Evolutionary conservation across 1,140 invertebrate species (phyloP).

Genomic region (Bombus turneri): DNA sequence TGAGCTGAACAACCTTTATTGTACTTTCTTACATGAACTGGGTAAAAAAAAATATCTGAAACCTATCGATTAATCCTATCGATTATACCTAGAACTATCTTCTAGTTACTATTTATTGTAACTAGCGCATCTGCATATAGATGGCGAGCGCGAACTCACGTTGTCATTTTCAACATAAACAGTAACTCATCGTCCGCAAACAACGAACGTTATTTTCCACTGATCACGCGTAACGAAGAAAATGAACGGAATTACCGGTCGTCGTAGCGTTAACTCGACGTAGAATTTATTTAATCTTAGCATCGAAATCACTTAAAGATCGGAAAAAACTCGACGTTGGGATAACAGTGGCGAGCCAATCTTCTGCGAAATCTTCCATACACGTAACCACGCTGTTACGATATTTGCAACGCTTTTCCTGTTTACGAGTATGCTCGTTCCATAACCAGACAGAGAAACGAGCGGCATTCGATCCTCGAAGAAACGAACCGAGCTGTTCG

Average conservation of each 20-base stretch:
- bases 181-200: no score
- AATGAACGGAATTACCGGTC: neutral
- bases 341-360: conserved; percentile 39
- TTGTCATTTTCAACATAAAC: no score
- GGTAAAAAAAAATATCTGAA: no score
- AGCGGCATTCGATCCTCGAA: neutral
- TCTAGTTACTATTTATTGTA: no score
- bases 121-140: no score
- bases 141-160: no score
- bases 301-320: conserved; percentile 35
- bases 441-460: neutral
- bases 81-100: no score
- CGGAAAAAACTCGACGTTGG: neutral
- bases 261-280: neutral
- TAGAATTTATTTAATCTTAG: conserved; percentile 21
- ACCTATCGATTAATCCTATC: no score
- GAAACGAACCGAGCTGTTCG: neutral
- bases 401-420: neutral
- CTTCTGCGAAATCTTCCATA: conserved; percentile 53
- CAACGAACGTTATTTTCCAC: no score
- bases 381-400: conserved; percentile 13
- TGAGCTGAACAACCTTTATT: no score
- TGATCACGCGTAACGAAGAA: no score
- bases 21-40: no score
- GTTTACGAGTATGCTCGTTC: neutral